Conservation (phyloP, 1,140 invertebrate species). For the Apis florea region DNA sequence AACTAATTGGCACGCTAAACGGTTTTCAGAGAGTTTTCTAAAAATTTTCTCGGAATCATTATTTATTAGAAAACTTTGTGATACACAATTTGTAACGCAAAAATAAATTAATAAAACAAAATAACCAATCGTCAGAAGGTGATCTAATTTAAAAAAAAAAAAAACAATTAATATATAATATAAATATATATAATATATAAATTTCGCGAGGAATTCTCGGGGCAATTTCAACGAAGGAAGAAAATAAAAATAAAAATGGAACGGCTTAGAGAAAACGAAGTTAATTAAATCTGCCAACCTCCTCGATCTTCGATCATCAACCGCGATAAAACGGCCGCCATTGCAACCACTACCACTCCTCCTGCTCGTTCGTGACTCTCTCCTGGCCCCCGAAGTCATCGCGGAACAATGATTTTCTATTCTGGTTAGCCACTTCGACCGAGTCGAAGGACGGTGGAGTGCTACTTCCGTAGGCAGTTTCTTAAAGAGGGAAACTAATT, state of each 20-base stretch:
- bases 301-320: constrained; percentile 6
- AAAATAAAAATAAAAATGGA: not conserved
- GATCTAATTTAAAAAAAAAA: no score
- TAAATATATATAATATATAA: no score
- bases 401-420: constrained; percentile 44
- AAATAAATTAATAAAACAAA: no score
- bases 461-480: constrained; percentile 52
- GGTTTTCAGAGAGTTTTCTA: no score
- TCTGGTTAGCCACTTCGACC: constrained; percentile 43
- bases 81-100: no score
- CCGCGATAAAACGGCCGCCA: constrained; percentile 7
- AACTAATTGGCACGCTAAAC: no score
- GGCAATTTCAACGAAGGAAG: not conserved
- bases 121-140: no score
- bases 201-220: no score
- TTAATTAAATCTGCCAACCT: not conserved
- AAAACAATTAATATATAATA: no score
- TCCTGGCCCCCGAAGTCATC: constrained; percentile 20
- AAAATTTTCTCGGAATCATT: no score
- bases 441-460: constrained; percentile 27
- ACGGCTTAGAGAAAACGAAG: not conserved
- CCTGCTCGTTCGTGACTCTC: constrained; percentile 10
- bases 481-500: constrained; percentile 67
- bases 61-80: no score
- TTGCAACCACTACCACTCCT: not conserved